phyloP scores from a whole-genome alignment of 2,797 vertebrate species.

The Poecilia velifera region DNA sequence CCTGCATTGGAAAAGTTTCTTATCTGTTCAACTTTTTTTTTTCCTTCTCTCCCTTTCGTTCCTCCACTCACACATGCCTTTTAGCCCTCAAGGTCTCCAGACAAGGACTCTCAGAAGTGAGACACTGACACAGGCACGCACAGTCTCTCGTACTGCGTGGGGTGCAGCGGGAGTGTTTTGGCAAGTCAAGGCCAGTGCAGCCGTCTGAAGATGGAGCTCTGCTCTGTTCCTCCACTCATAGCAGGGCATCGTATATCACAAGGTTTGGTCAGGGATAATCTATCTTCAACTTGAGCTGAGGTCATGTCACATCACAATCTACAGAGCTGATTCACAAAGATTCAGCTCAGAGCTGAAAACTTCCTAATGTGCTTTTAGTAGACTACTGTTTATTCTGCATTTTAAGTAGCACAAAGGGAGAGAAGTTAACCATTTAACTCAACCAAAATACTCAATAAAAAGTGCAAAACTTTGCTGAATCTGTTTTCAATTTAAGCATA shows the following conservation, averaged over 20 bases:
- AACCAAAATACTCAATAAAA: neutral
- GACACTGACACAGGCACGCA: constrained; percentile 39
- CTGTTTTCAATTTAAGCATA: neutral
- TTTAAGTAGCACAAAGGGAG: neutral
- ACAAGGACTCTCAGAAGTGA: constrained; percentile 84
- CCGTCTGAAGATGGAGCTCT: constrained; percentile 56
- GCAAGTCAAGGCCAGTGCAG: constrained; percentile 78
- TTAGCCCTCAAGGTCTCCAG: constrained; percentile 86
- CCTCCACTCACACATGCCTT: constrained; percentile 74
- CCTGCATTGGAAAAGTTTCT: constrained; percentile 76
- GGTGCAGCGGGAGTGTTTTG: constrained; percentile 57
- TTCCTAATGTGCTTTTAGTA: neutral
- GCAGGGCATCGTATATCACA: neutral
- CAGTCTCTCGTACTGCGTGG: constrained; percentile 17
- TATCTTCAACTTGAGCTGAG: neutral
- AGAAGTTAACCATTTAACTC: neutral
- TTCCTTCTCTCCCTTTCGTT: constrained; percentile 42
- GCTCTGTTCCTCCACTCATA: neutral
- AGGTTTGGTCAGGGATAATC: neutral
- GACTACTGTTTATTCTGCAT: neutral
- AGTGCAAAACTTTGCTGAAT: neutral
- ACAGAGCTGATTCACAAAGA: neutral
- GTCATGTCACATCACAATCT: neutral
- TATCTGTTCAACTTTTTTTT: constrained; percentile 77
- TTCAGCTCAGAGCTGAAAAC: neutral